Percentiles rank a stretch among this genome's conserved stretches.
phyloP scores from a whole-genome alignment of 2,888 invertebrate genomes.

The Agapostemon virescens region DNA sequence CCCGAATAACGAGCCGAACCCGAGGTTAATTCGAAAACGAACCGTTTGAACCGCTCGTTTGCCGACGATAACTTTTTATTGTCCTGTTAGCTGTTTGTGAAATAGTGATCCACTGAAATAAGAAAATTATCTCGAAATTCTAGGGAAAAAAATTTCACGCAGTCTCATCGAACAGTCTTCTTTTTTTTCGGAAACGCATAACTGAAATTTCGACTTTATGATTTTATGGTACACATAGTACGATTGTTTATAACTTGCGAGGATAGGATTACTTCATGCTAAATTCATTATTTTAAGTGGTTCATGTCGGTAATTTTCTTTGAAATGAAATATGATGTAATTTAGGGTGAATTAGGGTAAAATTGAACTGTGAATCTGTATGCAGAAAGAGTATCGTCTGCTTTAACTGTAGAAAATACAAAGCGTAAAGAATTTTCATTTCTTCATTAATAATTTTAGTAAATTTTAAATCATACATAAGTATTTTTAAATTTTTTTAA shows the following conservation, averaged over 20 bases:
- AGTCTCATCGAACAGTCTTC: background rate
- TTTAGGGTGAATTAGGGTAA: background rate
- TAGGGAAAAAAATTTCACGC: background rate
- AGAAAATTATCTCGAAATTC: conserved; percentile 13
- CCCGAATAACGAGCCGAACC: conserved; percentile 50
- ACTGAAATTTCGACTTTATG: too few relatives aligned
- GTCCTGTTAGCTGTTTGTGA: conserved; percentile 26
- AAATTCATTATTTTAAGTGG: too few relatives aligned
- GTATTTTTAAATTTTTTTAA: background rate
- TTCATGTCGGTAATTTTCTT: too few relatives aligned
- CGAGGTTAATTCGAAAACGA: conserved; percentile 65
- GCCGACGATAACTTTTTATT: conserved; percentile 38
- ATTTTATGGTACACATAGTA: too few relatives aligned
- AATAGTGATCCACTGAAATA: conserved; percentile 23
- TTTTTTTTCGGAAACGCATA: background rate
- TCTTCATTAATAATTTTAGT: background rate
- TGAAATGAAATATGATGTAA: background rate
- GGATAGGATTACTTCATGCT: too few relatives aligned
- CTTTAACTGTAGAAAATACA: background rate
- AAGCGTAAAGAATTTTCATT: background rate
- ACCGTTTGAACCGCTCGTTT: conserved; percentile 62
- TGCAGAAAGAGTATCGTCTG: background rate
- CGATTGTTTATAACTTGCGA: too few relatives aligned
- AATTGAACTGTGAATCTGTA: too few relatives aligned
- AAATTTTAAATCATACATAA: background rate